These are phyloP conservation scores for Nomia melanderi DNA, from an alignment of 1,140 invertebrate genomes.

Conservation along the genomic window DNA sequence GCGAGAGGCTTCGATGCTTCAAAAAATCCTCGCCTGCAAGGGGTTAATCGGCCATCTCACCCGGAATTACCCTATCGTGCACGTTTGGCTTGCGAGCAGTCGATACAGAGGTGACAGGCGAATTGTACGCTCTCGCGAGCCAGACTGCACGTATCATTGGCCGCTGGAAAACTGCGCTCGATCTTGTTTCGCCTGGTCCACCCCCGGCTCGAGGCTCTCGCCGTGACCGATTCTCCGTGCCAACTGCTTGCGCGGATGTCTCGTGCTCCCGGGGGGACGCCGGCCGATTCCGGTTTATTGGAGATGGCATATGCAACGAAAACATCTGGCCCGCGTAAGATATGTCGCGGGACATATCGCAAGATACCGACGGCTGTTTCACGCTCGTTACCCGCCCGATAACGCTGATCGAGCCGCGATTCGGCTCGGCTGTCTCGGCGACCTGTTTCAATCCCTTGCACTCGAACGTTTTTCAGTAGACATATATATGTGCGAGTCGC, in stretches of 20 bases:
- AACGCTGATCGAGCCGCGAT: slow-evolving; percentile 3
- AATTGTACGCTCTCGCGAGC: too few species aligned
- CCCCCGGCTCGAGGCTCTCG: not conserved
- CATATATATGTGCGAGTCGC: too few species aligned
- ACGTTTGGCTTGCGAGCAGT: too few species aligned
- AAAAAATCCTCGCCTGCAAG: too few species aligned
- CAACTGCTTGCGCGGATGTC: slow-evolving; percentile 31
- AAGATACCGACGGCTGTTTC: not conserved
- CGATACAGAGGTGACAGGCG: too few species aligned
- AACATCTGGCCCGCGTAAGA: slow-evolving; percentile 46
- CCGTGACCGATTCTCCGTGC: slow-evolving; percentile 28
- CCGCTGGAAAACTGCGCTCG: slow-evolving; percentile 16
- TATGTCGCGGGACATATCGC: not conserved
- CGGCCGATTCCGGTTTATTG: slow-evolving; percentile 53
- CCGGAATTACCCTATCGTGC: too few species aligned
- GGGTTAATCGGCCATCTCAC: too few species aligned
- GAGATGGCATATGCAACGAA: slow-evolving; percentile 55
- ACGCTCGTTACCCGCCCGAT: not conserved
- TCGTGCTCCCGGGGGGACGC: not conserved
- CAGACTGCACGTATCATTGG: slow-evolving; percentile 52
- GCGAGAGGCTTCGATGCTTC: too few species aligned
- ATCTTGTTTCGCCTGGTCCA: not conserved
- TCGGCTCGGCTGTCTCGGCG: not conserved
- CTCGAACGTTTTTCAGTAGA: too few species aligned
- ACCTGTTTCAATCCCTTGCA: too few species aligned